Conservation (phyloP, 2,888 invertebrate species). For the Agrypnus murinus region DNA sequence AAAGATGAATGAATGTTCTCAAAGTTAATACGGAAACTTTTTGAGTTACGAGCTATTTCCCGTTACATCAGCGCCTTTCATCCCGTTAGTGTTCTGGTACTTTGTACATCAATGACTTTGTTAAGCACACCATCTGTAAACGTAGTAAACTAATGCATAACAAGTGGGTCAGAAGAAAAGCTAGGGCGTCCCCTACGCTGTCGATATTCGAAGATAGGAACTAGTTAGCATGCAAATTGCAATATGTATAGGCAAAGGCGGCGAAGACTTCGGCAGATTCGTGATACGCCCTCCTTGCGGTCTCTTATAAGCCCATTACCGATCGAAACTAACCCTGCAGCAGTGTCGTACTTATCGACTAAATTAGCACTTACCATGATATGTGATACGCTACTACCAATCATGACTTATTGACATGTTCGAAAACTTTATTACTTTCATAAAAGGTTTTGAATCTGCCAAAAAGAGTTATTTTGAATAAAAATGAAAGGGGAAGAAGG, state of each 20-base stretch:
- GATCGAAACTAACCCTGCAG: constrained; percentile 33
- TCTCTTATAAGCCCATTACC: constrained; percentile 48
- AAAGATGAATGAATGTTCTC: background rate
- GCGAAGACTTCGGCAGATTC: constrained; percentile 62
- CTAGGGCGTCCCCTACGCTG: constrained; percentile 58
- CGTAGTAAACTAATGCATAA: constrained; percentile 51
- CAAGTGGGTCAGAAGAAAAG: constrained; percentile 53
- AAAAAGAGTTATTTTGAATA: no score
- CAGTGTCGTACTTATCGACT: constrained; percentile 23
- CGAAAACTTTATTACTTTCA: no score
- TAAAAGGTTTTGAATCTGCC: no score
- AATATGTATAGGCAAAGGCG: constrained; percentile 66
- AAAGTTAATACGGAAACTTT: constrained; percentile 12
- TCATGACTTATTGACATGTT: no score
- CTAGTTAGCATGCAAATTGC: constrained; percentile 71
- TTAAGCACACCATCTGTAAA: constrained; percentile 49
- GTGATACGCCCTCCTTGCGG: constrained; percentile 48
- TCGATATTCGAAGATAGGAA: constrained; percentile 71
- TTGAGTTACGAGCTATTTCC: constrained; percentile 14
- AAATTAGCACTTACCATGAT: constrained; percentile 3
- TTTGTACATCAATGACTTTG: constrained; percentile 39
- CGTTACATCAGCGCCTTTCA: constrained; percentile 15
- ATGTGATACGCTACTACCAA: no score
- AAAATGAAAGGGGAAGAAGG: no score
- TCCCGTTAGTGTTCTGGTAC: constrained; percentile 28